Evolutionary conservation across 2,113 vertebrate species (phyloP).

Genomic region (Athene cunicularia): DNA sequence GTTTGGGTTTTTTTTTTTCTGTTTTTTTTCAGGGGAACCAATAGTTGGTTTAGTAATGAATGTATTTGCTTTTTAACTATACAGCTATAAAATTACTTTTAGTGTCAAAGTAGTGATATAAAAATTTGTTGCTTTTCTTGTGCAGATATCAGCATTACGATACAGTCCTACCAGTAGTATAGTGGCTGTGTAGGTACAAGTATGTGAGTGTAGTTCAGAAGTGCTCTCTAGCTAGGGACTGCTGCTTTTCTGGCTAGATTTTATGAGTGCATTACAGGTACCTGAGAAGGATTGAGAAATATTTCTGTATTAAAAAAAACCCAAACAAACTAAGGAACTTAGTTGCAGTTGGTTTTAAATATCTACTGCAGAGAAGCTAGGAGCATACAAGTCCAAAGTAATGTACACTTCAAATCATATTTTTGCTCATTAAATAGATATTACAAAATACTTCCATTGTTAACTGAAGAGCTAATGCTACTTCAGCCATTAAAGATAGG

Average conservation of each 20-base stretch:
- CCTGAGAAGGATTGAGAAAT: background rate
- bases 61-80: background rate
- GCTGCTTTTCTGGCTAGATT: background rate
- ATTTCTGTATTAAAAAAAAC: background rate
- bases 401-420: background rate
- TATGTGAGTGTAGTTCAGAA: background rate
- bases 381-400: background rate
- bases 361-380: background rate
- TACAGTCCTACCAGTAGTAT: background rate
- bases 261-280: background rate
- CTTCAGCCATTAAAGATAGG: background rate
- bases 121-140: background rate
- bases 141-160: background rate
- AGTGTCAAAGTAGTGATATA: background rate
- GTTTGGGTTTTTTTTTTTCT: accelerated
- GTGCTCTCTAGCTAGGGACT: background rate
- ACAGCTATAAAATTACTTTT: background rate
- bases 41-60: background rate
- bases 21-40: background rate
- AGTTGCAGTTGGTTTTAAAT: background rate
- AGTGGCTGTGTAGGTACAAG: background rate
- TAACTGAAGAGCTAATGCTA: background rate
- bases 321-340: background rate
- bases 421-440: background rate
- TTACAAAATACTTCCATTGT: background rate